Evolutionary conservation across 2,888 invertebrate species (phyloP), one percentile per base, ranked within the genome.

Genomic region (Lepidocyrtinus sp.): DNA sequence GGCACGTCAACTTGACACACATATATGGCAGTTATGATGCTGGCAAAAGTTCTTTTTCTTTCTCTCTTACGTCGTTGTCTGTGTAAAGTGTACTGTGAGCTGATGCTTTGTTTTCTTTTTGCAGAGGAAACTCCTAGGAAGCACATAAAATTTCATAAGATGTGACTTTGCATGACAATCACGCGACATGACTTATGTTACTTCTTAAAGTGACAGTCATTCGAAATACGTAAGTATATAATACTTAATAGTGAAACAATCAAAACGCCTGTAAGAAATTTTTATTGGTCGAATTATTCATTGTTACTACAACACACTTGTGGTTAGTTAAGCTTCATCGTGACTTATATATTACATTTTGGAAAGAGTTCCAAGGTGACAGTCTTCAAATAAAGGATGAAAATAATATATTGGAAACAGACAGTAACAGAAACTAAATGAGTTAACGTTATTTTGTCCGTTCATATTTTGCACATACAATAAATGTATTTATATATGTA

Each of bases 1-100:
- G 80, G 80, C 80, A 75, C 71, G 80, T 80, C 80, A 80, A 75
- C 75, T 71, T 79, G 78, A 78, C 75, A 80, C 71, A 75, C 80
- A 75, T 75, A 80, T 75, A 80, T 80, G 80, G 80, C 22, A 67
- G 59, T 80, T 75, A 75, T 75, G 75, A 70, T 50, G 17, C 50
- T 50, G 50, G 50, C 50, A 50, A 50, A 36, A 50, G 17, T 12
- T 12, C 50, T 12, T 50, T 50, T 50, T 65, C 65, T 27, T 25
- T 46, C 59, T 45, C 17, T n/a, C n/a, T n/a, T n/a, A n/a, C n/a
- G n/a, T n/a, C n/a, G n/a, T n/a, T n/a, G n/a, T n/a, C n/a, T n/a
- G n/a, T n/a, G n/a, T n/a, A n/a, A n/a, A n/a, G n/a, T n/a, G n/a
- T n/a, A n/a, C n/a, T n/a, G n/a, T n/a, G n/a, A n/a, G n/a, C n/a